Conservation (phyloP, 2,888 invertebrate species). For the Ceriagrion tenellum region DNA sequence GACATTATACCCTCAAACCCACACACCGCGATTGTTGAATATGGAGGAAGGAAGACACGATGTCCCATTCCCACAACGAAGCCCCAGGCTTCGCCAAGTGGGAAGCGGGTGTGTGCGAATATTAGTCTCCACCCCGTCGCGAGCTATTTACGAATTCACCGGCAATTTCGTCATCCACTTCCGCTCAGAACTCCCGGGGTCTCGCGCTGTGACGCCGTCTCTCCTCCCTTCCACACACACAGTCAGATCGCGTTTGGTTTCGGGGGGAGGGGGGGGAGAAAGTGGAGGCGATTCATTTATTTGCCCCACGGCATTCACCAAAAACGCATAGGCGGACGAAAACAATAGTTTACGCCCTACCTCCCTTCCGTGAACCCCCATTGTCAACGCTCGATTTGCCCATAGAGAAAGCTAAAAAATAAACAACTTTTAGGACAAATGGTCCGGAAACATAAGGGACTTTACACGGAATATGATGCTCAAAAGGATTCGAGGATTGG, state of each 20-base stretch:
- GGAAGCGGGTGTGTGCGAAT: slow-evolving; percentile 6
- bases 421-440: background rate
- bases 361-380: background rate
- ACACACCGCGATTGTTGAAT: slow-evolving; percentile 31
- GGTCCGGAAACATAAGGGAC: background rate
- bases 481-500: background rate
- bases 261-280: too few species aligned
- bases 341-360: background rate
- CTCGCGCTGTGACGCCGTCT: background rate
- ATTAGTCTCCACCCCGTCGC: background rate
- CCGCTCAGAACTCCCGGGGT: background rate
- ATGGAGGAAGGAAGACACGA: slow-evolving; percentile 15
- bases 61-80: background rate
- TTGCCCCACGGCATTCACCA: background rate
- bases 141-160: slow-evolving; percentile 31
- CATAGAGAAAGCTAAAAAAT: background rate
- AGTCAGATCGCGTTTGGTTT: background rate
- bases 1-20: background rate
- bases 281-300: background rate
- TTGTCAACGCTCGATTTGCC: background rate
- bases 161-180: background rate
- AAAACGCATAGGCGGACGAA: background rate
- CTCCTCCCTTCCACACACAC: too few species aligned
- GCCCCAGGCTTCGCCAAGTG: background rate
- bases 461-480: background rate